Evolutionary conservation across 1,140 invertebrate genomes (phyloP).

Genomic region (Colletes latitarsis): DNA sequence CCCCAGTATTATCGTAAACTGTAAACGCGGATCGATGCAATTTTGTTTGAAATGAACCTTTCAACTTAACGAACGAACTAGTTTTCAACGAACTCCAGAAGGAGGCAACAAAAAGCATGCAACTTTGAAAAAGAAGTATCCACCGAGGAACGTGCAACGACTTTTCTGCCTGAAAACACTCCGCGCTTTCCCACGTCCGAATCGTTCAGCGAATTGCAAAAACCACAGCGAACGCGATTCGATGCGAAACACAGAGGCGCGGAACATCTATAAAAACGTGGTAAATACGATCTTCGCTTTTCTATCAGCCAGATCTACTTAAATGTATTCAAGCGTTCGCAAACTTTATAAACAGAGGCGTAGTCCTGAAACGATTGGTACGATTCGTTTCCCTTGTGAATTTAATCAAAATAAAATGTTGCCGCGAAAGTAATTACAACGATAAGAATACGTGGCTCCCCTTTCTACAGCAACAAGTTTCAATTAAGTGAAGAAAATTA

Average conservation of each 20-base stretch:
- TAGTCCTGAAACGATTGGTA: not conserved
- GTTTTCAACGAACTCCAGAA: constrained; percentile 39
- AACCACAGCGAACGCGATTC: constrained; percentile 44
- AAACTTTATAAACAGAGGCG: not conserved
- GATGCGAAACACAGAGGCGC: constrained; percentile 37
- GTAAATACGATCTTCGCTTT: constrained; percentile 25
- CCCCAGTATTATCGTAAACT: not conserved
- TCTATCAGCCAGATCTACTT: not conserved
- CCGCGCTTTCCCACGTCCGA: constrained; percentile 59
- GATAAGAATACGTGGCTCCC: too few species aligned
- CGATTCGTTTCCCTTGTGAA: too few species aligned
- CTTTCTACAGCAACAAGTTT: too few species aligned
- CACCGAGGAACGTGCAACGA: constrained; percentile 46
- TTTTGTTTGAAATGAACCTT: constrained; percentile 53
- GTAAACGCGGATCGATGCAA: constrained; percentile 32
- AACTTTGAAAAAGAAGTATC: constrained; percentile 55
- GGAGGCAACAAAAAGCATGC: constrained; percentile 46
- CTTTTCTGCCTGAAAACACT: constrained; percentile 58
- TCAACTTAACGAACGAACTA: constrained; percentile 60
- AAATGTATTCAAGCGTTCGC: constrained; percentile 2
- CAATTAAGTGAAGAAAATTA: too few species aligned
- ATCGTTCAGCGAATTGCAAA: constrained; percentile 52
- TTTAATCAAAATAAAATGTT: too few species aligned
- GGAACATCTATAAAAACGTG: constrained; percentile 34
- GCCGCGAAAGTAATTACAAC: too few species aligned